Percentiles rank a stretch among this genome's conserved stretches.
Evolutionary conservation across 2,113 vertebrate genomes (phyloP).

Genomic region (Forbesichthys papilliferus): DNA sequence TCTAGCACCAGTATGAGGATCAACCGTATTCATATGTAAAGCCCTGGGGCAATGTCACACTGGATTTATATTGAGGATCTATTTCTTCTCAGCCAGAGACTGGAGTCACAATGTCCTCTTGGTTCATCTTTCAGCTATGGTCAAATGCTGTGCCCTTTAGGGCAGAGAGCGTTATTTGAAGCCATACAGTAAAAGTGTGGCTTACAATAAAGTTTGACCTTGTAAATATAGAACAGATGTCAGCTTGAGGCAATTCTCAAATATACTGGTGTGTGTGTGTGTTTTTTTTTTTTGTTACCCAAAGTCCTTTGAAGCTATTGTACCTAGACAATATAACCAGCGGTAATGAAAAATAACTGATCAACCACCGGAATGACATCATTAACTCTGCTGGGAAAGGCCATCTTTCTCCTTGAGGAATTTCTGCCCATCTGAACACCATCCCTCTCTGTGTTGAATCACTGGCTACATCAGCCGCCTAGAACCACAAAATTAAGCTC

Average conservation of each 20-base stretch:
- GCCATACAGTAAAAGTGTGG: slow-evolving; percentile 5
- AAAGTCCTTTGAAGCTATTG: slow-evolving; percentile 4
- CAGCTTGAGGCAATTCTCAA: not conserved
- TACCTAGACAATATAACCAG: slow-evolving; percentile 3
- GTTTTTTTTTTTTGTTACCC: slow-evolving; percentile 6
- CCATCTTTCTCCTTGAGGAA: slow-evolving; percentile 67
- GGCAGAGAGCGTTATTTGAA: not conserved
- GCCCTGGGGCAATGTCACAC: slow-evolving; percentile 51
- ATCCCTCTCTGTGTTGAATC: slow-evolving; percentile 68
- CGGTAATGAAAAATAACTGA: slow-evolving; percentile 14
- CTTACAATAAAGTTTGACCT: not conserved
- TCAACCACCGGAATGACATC: slow-evolving; percentile 47
- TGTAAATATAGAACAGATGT: not conserved
- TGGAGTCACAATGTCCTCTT: not conserved
- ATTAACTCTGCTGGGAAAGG: slow-evolving; percentile 52
- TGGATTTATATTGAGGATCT: slow-evolving; percentile 26
- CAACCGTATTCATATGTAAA: slow-evolving; percentile 66
- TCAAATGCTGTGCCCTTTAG: not conserved
- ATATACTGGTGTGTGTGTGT: not conserved
- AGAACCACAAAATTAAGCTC: slow-evolving; percentile 71
- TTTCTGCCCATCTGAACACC: slow-evolving; percentile 52
- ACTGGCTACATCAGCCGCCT: slow-evolving; percentile 53
- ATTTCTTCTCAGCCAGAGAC: slow-evolving; percentile 2
- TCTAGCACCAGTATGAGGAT: slow-evolving; percentile 60
- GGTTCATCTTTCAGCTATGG: not conserved